phyloP scores from a whole-genome alignment of 1,140 invertebrate genomes.

The Littorina saxatilis region DNA sequence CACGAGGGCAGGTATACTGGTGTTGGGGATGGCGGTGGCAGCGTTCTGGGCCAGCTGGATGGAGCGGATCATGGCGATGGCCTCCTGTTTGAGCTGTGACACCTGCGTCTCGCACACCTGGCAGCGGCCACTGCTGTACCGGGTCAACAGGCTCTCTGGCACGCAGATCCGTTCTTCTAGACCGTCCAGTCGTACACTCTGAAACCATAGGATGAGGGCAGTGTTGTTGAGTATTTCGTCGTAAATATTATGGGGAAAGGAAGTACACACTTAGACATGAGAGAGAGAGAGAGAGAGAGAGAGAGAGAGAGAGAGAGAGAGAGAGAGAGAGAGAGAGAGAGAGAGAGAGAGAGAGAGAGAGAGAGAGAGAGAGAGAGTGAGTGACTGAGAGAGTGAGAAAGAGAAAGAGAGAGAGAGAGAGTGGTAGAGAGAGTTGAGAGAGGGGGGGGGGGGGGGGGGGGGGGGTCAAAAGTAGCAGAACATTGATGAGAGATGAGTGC shows the following conservation, averaged over 20 bases:
- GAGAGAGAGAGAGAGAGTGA: conserved; percentile 23
- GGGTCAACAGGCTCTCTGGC: conserved; percentile 51
- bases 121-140: conserved; percentile 58
- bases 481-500: too few relatives aligned
- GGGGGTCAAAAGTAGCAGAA: too few relatives aligned
- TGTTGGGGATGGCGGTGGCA: conserved; percentile 11
- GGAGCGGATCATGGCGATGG: conserved; percentile 69
- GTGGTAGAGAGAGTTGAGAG: background rate
- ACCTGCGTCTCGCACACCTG: conserved; percentile 65
- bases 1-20: conserved; percentile 47
- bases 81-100: conserved; percentile 64
- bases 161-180: conserved; percentile 60
- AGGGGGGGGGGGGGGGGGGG: conserved; percentile 41
- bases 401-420: conserved; percentile 12
- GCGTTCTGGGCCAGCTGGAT: conserved; percentile 68
- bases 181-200: conserved; percentile 51
- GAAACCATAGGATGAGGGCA: conserved; percentile 7
- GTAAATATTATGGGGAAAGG: too few relatives aligned
- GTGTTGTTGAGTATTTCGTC: background rate
- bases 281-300: conserved; percentile 32
- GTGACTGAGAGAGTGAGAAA: conserved; percentile 15
- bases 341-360: background rate
- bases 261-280: background rate
- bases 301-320: conserved; percentile 31
- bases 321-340: conserved; percentile 12